Conservation (phyloP, 2,797 vertebrate species). For the Schizopygopsis pylzovi region DNA sequence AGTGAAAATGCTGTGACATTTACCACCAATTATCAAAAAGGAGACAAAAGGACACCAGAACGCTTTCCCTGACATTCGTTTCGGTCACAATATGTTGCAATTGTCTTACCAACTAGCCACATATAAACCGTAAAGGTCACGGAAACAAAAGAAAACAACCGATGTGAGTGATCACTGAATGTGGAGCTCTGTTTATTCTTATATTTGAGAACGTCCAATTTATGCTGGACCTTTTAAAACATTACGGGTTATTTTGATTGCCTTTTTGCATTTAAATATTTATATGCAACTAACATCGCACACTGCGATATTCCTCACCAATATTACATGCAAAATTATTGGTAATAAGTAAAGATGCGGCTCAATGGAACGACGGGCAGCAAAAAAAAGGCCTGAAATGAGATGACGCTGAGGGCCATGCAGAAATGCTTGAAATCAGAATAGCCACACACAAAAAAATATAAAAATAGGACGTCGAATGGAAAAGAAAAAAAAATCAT, state of each 20-base stretch:
- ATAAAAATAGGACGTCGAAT: background rate
- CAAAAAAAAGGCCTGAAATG: conserved; percentile 22
- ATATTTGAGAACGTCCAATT: conserved; percentile 1
- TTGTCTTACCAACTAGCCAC: background rate
- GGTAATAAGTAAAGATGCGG: conserved; percentile 16
- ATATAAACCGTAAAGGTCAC: conserved; percentile 16
- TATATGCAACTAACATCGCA: background rate
- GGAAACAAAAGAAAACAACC: background rate
- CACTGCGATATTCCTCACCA: background rate
- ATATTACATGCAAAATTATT: conserved; percentile 28
- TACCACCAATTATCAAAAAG: conserved; percentile 21
- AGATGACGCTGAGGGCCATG: conserved; percentile 44
- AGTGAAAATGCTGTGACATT: conserved; percentile 17
- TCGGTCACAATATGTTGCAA: conserved; percentile 2
- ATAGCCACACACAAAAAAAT: background rate
- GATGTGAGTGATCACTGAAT: conserved; percentile 50
- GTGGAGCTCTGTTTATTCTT: conserved; percentile 65
- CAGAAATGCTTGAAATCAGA: conserved; percentile 36
- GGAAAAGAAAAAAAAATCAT: background rate
- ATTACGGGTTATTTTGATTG: background rate
- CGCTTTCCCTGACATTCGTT: background rate
- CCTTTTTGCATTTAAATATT: background rate
- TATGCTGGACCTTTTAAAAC: background rate
- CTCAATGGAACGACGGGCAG: conserved; percentile 20
- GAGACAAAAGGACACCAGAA: background rate